Base-by-base conservation (phyloP, 2,113 vertebrate species). In the Limanda limanda region DNA sequence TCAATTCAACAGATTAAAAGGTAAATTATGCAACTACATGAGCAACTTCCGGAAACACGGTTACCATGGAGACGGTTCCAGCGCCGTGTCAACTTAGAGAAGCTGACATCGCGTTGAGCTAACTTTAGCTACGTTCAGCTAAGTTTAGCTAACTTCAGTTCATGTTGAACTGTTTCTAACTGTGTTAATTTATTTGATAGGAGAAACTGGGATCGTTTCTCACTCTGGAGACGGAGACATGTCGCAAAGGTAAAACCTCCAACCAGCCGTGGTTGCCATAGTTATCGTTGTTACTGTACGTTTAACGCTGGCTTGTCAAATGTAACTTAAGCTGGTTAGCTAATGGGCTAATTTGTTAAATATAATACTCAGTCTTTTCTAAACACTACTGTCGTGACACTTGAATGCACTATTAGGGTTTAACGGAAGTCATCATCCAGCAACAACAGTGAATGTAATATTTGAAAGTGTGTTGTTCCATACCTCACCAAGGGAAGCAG, bases 61-160 rank as follows among this genome's bases (percentile, higher is more conserved):
- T 92, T 86, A 20, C 88, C 3, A 90, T 83, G 81, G 89, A 74
- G 70, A 89, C 82, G 35, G 7, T 21, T 12, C 11, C 54, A 70
- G 18, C 61, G 25, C 3, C 0, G 6, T 37, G 25, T 54, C n/a
- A 74, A 71, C 57, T n/a, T 10, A 15, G 9, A 20, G n/a, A 37
- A 23, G 18, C 56, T 23, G 4, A n/a, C 1, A 20, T 55, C 24
- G 5, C 18, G 23, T 37, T 45, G 40, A 42, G 40, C 40, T 42
- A 42, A 13, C 40, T 42, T 12, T 2, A 42, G 10, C 12, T 13
- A 42, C 1, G 2, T 48, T 48, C 0, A 51, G 47, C 17, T 51
- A 51, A 54, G 4, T 51, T 18, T 20, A 20, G 48, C 48, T 51
- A 20, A 51, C 17, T 51, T 20, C 18, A 18, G 14, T 47, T 47